These are phyloP conservation scores for Phortica variegata DNA, from an alignment of 1,140 invertebrate genomes.

Conservation along the genomic window DNA sequence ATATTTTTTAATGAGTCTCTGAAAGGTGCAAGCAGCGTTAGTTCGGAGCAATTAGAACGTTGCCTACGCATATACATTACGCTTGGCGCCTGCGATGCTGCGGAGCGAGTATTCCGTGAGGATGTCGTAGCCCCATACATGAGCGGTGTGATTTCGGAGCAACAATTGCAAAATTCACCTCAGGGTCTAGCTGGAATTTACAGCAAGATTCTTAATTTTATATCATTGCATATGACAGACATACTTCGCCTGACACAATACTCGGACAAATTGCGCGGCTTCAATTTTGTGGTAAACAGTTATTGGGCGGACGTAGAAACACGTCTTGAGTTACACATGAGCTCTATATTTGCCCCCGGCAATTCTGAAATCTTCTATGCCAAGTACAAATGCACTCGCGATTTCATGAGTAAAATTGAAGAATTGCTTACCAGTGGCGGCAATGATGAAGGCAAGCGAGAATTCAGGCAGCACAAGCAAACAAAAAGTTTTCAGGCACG, in stretches of 20 bases:
- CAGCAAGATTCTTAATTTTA: conserved; percentile 70
- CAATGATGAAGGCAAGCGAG: conserved; percentile 44
- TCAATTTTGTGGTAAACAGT: conserved; percentile 84
- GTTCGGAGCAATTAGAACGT: conserved; percentile 60
- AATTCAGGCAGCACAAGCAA: conserved; percentile 65
- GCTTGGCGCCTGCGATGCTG: conserved; percentile 68
- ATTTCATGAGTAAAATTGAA: conserved; percentile 79
- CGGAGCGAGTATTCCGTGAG: conserved; percentile 70
- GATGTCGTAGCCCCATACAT: conserved; percentile 73
- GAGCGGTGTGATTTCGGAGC: conserved; percentile 73
- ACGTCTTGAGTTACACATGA: conserved; percentile 73
- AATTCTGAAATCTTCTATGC: conserved; percentile 86
- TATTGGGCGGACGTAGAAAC: conserved; percentile 85
- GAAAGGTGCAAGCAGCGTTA: conserved; percentile 58
- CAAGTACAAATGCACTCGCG: conserved; percentile 76
- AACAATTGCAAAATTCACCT: conserved; percentile 69
- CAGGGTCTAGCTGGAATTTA: conserved; percentile 75
- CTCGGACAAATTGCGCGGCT: conserved; percentile 70
- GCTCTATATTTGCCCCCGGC: conserved; percentile 85
- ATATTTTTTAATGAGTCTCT: conserved; percentile 65
- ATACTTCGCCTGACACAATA: conserved; percentile 64
- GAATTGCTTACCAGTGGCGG: conserved; percentile 64
- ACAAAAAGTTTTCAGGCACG: conserved; percentile 76
- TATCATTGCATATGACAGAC: conserved; percentile 67
- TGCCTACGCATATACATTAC: conserved; percentile 69